These are phyloP conservation scores for Regulus satrapa DNA, from an alignment of 2,113 vertebrate genomes.

Conservation along the genomic window DNA sequence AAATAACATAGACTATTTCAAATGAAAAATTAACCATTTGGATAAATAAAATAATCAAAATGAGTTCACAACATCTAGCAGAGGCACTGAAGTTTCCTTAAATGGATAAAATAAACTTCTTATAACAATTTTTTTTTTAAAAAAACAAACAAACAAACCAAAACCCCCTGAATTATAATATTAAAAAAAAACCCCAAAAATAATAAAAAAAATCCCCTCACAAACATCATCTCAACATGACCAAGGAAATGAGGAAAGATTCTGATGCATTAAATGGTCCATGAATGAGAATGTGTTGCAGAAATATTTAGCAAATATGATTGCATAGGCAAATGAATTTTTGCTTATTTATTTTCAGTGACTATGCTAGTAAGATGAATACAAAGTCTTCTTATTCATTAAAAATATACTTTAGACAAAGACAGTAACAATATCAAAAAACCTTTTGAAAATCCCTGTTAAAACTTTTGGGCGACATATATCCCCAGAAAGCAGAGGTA, in stretches of 20 bases:
- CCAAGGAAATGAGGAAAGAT: neutral
- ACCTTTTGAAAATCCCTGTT: neutral
- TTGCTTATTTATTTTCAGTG: neutral
- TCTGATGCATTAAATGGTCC: neutral
- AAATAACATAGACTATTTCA: neutral
- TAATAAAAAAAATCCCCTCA: neutral
- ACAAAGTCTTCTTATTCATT: neutral
- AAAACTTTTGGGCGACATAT: neutral
- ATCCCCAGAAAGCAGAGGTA: neutral
- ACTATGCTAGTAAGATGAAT: neutral
- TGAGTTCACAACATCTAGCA: neutral
- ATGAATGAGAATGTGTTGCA: accelerated
- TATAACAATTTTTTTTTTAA: too few relatives aligned
- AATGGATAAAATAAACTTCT: neutral
- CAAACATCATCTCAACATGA: neutral
- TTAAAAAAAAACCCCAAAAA: too few relatives aligned
- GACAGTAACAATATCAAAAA: neutral
- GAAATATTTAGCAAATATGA: neutral
- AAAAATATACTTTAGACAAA: neutral
- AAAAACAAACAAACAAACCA: neutral
- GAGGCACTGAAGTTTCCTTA: neutral
- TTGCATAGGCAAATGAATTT: neutral
- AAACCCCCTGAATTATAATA: neutral
- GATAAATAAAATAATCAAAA: neutral
- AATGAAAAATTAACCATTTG: neutral